phyloP scores from a whole-genome alignment of 2,888 invertebrate species.

The Netelia fuscicornis region DNA sequence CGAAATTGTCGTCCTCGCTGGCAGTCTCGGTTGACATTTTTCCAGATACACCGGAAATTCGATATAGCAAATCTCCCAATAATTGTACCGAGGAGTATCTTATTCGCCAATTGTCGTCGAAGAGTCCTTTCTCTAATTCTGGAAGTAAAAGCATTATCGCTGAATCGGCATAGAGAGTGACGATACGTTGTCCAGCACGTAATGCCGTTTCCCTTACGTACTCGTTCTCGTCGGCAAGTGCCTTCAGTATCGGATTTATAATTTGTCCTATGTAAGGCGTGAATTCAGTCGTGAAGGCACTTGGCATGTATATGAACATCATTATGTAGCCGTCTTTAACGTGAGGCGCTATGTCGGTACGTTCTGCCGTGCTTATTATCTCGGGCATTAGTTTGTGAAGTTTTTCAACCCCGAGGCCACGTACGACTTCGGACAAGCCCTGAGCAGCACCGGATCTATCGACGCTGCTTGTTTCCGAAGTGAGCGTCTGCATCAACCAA shows the following conservation, averaged over 20 bases:
- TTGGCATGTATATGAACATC: constrained; percentile 99
- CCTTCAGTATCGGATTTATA: constrained; percentile 98
- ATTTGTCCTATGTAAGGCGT: constrained; percentile 98
- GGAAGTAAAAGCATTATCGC: constrained; percentile 97
- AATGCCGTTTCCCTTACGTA: constrained; percentile 99
- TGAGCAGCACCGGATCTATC: constrained; percentile 98
- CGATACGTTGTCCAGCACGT: constrained; percentile 98
- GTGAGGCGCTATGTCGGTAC: constrained; percentile 97
- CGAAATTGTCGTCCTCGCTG: constrained; percentile 99
- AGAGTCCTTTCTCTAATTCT: constrained; percentile 96
- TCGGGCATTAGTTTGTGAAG: constrained; percentile 99
- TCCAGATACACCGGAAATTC: constrained; percentile 98
- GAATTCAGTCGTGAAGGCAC: constrained; percentile 98
- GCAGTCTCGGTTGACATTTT: constrained; percentile 99
- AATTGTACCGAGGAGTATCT: constrained; percentile 96
- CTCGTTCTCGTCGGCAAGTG: constrained; percentile 99
- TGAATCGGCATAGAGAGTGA: constrained; percentile 97
- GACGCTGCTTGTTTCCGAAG: constrained; percentile 97
- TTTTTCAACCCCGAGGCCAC: constrained; percentile 97
- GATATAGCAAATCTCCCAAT: constrained; percentile 97
- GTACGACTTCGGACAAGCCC: constrained; percentile 98
- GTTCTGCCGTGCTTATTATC: constrained; percentile 96
- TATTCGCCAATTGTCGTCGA: constrained; percentile 99
- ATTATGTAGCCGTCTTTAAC: constrained; percentile 99
- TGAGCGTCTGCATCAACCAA: constrained; percentile 99